Evolutionary conservation across 2,113 vertebrate species (phyloP).

Genomic region (Sceloporus tristichus): DNA sequence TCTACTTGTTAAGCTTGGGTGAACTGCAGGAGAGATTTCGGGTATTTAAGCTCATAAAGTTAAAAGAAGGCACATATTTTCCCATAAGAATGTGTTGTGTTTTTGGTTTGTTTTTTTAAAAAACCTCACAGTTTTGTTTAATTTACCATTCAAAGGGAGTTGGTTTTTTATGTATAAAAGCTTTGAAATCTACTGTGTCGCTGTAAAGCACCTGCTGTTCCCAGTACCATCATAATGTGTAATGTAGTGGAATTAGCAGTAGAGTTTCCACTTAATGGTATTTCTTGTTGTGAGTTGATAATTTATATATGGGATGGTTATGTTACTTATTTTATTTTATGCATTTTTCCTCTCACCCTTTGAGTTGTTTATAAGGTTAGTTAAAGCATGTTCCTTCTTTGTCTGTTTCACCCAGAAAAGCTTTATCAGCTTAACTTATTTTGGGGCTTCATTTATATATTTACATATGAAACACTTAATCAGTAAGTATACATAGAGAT

Average conservation of each 20-base stretch:
- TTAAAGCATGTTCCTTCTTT: conserved; percentile 5
- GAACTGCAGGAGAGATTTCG: neutral
- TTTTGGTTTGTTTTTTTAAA: neutral
- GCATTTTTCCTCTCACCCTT: neutral
- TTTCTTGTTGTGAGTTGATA: neutral
- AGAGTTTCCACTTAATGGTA: conserved; percentile 23
- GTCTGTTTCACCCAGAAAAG: neutral
- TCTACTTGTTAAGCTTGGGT: conserved; percentile 14
- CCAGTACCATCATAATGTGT: conserved; percentile 7
- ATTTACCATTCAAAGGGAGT: conserved; percentile 12
- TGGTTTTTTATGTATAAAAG: neutral
- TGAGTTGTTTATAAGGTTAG: conserved; percentile 21
- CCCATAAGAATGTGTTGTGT: conserved; percentile 7
- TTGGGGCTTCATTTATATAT: too few species aligned
- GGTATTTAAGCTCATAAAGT: conserved; percentile 9
- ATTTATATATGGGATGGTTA: conserved; percentile 8
- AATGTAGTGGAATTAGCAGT: conserved; percentile 33
- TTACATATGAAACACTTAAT: too few species aligned
- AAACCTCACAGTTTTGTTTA: conserved; percentile 16
- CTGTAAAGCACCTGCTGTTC: conserved; percentile 44
- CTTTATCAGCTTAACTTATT: neutral
- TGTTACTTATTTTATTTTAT: neutral
- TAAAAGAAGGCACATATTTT: conserved; percentile 11
- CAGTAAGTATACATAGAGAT: too few species aligned
- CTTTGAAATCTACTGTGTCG: conserved; percentile 12